phyloP scores from a whole-genome alignment of 2,888 invertebrate species.

The Torymus tubicola region DNA sequence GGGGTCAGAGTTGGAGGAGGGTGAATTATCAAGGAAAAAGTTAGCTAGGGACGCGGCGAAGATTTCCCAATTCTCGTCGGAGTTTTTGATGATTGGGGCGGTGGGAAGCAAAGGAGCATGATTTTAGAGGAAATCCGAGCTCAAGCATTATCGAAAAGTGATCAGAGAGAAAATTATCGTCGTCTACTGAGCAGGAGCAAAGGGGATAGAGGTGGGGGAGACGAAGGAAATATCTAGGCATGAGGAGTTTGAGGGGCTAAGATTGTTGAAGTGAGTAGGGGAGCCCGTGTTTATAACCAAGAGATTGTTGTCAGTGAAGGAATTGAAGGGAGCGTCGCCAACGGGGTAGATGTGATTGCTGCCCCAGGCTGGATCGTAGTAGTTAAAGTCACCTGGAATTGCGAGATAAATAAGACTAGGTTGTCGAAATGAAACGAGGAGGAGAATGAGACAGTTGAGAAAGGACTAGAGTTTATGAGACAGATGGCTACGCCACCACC shows the following conservation, averaged over 20 bases:
- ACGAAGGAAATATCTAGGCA: constrained; percentile 44
- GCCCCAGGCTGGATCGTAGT: not conserved
- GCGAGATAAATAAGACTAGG: not conserved
- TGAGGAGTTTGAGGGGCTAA: constrained; percentile 4
- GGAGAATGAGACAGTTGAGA: not conserved
- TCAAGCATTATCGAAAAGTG: constrained; percentile 19
- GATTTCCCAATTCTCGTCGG: not conserved
- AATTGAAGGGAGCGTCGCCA: not conserved
- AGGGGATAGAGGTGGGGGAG: constrained; percentile 25
- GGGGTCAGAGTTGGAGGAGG: no score
- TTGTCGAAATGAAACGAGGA: not conserved
- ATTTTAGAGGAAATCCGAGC: not conserved
- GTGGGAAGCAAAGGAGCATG: not conserved
- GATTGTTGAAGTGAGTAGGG: constrained; percentile 31
- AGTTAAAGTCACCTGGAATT: constrained; percentile 16
- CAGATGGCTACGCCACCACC: constrained; percentile 31
- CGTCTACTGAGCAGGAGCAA: constrained; percentile 29
- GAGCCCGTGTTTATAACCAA: constrained; percentile 43
- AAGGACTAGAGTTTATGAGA: constrained; percentile 12
- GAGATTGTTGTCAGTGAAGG: constrained; percentile 19
- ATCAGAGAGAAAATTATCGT: constrained; percentile 44
- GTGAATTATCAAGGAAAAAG: not conserved
- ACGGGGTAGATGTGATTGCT: not conserved
- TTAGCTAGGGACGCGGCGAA: not conserved
- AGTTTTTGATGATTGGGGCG: not conserved